A percentile compares a stretch with the other conserved stretches of the same genome.
Evolutionary conservation across 1,140 invertebrate species (phyloP).

Genomic region (Mizuhopecten yessoensis): DNA sequence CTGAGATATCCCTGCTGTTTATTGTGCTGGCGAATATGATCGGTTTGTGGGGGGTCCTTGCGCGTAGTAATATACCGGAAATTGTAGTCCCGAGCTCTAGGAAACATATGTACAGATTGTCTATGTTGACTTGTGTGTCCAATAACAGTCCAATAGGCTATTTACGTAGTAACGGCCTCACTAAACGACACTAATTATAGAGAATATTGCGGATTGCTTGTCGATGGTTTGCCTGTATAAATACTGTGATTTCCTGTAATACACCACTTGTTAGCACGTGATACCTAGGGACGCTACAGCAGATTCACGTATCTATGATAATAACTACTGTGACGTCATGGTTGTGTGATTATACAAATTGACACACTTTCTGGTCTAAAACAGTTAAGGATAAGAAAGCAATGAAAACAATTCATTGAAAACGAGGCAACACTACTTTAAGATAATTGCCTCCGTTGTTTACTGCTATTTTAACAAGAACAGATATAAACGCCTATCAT

Average conservation of each 20-base stretch:
- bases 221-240: not conserved
- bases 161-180: not conserved
- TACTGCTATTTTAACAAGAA: no score
- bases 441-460: not conserved
- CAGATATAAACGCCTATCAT: not conserved
- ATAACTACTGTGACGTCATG: not conserved
- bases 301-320: not conserved
- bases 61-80: not conserved
- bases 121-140: not conserved
- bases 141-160: not conserved
- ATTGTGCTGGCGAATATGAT: no score
- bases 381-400: not conserved
- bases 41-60: no score
- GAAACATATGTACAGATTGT: not conserved
- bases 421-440: not conserved
- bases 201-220: not conserved
- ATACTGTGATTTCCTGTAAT: not conserved
- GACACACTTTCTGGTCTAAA: not conserved
- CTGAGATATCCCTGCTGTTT: no score
- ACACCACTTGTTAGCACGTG: not conserved
- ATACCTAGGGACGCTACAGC: not conserved
- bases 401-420: not conserved
- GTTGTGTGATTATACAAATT: not conserved
- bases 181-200: not conserved
- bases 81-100: not conserved